These are phyloP conservation scores for Plagodis pulveraria DNA, from an alignment of 2,888 invertebrate species.

Conservation along the genomic window DNA sequence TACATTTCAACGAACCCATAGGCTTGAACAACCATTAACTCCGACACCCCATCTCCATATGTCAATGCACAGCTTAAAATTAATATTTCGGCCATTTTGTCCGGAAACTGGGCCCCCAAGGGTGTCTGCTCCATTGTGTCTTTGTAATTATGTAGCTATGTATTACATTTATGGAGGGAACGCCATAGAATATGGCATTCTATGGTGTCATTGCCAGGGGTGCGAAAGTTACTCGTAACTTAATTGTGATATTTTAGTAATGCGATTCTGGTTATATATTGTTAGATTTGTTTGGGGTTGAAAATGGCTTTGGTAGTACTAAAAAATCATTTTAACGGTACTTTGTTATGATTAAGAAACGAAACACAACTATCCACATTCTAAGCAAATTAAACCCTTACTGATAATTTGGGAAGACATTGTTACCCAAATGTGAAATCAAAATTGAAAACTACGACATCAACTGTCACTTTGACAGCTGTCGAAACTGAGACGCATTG, in stretches of 20 bases:
- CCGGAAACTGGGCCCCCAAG: constrained; percentile 44
- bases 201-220: constrained; percentile 42
- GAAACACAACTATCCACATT: too few species aligned
- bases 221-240: constrained; percentile 53
- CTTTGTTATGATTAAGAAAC: too few species aligned
- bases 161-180: constrained; percentile 38
- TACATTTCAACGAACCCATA: constrained; percentile 18
- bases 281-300: constrained; percentile 23
- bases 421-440: too few species aligned
- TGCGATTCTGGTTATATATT: constrained; percentile 49
- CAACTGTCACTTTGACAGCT: too few species aligned
- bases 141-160: constrained; percentile 62
- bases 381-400: too few species aligned
- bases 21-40: constrained; percentile 20
- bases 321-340: too few species aligned
- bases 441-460: too few species aligned
- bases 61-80: constrained; percentile 28
- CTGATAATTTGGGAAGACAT: too few species aligned
- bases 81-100: constrained; percentile 39
- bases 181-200: constrained; percentile 35
- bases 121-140: constrained; percentile 53
- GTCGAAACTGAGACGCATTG: too few species aligned
- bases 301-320: not conserved
- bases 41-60: constrained; percentile 31
- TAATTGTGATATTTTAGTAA: constrained; percentile 62